Percentiles rank a stretch among this genome's conserved stretches.
Conservation (phyloP, 2,113 vertebrate species). For the Struthio camelus region DNA sequence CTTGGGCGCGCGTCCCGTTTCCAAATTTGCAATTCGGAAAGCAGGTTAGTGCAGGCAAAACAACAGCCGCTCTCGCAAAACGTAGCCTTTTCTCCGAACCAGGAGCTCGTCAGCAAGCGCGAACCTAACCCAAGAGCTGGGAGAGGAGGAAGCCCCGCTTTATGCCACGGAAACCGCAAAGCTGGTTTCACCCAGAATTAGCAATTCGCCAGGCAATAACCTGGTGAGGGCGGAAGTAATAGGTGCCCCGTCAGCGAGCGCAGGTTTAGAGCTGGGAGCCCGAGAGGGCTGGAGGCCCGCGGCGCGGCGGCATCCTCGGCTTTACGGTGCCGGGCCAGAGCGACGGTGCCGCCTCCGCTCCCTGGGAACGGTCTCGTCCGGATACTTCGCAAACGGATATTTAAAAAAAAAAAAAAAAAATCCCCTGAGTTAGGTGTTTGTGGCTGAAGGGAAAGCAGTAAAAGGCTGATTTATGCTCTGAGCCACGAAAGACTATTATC, state of each 20-base stretch:
- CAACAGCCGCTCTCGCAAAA: background rate
- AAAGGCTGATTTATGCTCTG: slow-evolving; percentile 28
- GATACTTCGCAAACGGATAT: background rate
- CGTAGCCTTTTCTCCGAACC: background rate
- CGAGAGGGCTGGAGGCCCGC: no score
- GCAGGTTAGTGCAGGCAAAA: accelerated
- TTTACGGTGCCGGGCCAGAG: background rate
- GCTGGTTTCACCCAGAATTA: background rate
- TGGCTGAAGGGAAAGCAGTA: background rate
- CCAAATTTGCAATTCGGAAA: background rate
- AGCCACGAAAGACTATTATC: slow-evolving; percentile 10
- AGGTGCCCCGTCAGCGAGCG: background rate
- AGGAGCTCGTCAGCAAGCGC: background rate
- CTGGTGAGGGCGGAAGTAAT: background rate
- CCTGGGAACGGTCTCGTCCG: background rate
- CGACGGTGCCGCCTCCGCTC: accelerated
- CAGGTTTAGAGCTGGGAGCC: background rate
- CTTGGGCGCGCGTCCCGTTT: background rate
- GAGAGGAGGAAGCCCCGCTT: background rate
- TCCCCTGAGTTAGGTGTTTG: background rate
- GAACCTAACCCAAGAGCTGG: background rate
- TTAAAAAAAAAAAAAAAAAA: no score
- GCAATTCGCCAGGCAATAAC: background rate
- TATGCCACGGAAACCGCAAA: background rate
- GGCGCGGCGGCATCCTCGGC: background rate